These are phyloP conservation scores for Eucera pruinosa DNA, from an alignment of 2,888 invertebrate genomes.

Conservation along the genomic window DNA sequence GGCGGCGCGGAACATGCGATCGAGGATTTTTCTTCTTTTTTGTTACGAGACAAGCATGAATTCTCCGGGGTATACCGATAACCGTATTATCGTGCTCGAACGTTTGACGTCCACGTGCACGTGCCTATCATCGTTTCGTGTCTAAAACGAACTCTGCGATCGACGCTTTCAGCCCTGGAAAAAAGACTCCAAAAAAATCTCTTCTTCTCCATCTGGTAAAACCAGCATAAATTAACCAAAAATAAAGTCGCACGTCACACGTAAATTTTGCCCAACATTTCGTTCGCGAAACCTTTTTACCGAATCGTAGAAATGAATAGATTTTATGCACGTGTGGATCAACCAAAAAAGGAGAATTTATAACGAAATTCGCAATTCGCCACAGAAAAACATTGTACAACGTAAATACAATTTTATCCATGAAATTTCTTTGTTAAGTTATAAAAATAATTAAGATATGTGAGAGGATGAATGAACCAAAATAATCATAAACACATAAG, in stretches of 20 bases:
- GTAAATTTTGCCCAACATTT: neutral
- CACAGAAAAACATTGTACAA: too few species aligned
- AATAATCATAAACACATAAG: too few species aligned
- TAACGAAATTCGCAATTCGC: too few species aligned
- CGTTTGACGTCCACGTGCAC: conserved; percentile 60
- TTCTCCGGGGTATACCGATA: conserved; percentile 56
- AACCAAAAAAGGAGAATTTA: too few species aligned
- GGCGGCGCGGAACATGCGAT: conserved; percentile 38
- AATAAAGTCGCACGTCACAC: neutral
- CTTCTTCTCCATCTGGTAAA: neutral
- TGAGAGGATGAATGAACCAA: too few species aligned
- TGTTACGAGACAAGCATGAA: conserved; percentile 54
- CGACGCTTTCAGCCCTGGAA: conserved; percentile 27
- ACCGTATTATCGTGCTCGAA: conserved; percentile 52
- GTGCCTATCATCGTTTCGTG: conserved; percentile 54
- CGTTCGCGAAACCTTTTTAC: neutral
- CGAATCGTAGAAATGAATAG: neutral
- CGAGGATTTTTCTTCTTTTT: conserved; percentile 45
- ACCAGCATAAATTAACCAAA: neutral
- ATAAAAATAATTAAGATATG: too few species aligned
- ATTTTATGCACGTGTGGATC: too few species aligned
- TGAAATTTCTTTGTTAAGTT: too few species aligned
- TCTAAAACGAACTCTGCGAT: conserved; percentile 44
- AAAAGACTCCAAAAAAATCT: conserved; percentile 14
- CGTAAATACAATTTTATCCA: too few species aligned